Base-by-base conservation (phyloP, 2,888 invertebrate genomes). In the Erebia epiphron region DNA sequence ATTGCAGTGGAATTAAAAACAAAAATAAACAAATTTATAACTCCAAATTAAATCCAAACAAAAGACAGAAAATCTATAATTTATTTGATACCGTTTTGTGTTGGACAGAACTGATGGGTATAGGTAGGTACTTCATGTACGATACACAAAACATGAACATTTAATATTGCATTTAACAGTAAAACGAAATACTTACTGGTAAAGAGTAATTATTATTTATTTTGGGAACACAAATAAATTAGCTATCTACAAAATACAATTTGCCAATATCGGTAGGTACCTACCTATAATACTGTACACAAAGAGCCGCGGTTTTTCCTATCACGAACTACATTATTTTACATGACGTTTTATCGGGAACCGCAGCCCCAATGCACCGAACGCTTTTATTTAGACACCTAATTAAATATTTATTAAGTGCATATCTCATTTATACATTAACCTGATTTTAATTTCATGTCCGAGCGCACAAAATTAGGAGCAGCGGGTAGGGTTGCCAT, bases 351-450 rank as follows among this genome's bases (percentile, higher is more conserved):
- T 81, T 83, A 83, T 83, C 82, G 75, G 70, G 78, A 79, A 87
- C 90, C 90, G 78, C 89, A 92, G 78, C 78, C 81, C 79, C 79
- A 82, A 81, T 79, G 79, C 83, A 78, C 78, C 77, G 80, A 80
- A 76, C 82, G 88, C 89, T 88, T 90, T 91, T 92, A 92, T 92
- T 92, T 92, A 92, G 92, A 88, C 88, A 91, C 90, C 90, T 90
- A 92, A 92, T 92, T 92, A 91, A 92, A 91, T 91, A 92, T 92
- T 91, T 90, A 92, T 92, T 90, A 89, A 92, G 89, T 90, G 89
- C 88, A 90, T 91, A 90, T 90, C 90, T 86, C 91, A 90, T 90
- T 91, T 87, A 90, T 88, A 91, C 90, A 91, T 90, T 88, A 90
- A 92, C 88, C 91, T 84, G 88, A 88, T 93, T 93, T 93, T 92